These are phyloP conservation scores for Tetranychus piercei DNA, from an alignment of 2,888 invertebrate genomes.

Conservation along the genomic window DNA sequence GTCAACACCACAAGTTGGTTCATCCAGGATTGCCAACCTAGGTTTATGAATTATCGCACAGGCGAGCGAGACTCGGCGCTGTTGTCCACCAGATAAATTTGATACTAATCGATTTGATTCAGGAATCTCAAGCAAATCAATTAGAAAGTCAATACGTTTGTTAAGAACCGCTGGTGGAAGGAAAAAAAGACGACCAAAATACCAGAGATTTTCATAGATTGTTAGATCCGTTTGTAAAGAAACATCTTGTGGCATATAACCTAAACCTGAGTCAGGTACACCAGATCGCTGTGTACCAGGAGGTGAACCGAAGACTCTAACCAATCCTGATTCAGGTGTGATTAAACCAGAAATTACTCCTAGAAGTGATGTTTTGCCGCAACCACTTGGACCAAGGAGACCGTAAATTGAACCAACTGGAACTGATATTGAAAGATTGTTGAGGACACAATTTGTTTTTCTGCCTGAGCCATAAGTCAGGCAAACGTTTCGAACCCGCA, in stretches of 20 bases:
- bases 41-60: not conserved
- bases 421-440: not conserved
- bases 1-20: slow-evolving; percentile 8
- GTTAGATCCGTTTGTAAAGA: not conserved
- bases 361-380: slow-evolving; percentile 8
- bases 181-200: not conserved
- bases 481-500: not conserved
- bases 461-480: not conserved
- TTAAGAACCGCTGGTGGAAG: not conserved
- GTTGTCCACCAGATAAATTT: not conserved
- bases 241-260: slow-evolving; percentile 11
- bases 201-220: not conserved
- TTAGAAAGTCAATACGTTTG: not conserved
- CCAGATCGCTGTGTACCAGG: not conserved
- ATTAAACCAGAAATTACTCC: not conserved
- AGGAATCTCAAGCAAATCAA: not conserved
- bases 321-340: not conserved
- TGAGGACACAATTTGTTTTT: not conserved
- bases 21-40: slow-evolving; percentile 9
- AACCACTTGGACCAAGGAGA: slow-evolving; percentile 7
- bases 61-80: slow-evolving; percentile 3
- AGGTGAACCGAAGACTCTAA: not conserved
- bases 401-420: not conserved
- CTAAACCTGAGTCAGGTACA: slow-evolving; percentile 12
- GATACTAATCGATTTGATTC: not conserved